phyloP scores from a whole-genome alignment of 2,888 invertebrate species.

The Ophion obscuratus region DNA sequence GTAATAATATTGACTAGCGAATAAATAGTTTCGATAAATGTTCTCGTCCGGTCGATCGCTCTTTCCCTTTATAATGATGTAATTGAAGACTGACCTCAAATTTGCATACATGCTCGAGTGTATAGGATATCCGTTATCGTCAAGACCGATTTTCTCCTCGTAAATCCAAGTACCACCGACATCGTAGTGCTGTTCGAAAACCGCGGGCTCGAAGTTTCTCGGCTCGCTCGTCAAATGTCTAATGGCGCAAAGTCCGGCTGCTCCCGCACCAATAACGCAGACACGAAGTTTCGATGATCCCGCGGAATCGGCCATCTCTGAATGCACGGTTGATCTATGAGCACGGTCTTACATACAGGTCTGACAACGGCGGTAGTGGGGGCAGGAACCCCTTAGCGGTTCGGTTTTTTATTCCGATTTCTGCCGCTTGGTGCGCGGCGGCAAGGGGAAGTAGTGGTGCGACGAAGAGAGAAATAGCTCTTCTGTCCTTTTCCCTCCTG shows the following conservation, averaged over 20 bases:
- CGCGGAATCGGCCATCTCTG: conserved; percentile 49
- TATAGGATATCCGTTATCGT: conserved; percentile 88
- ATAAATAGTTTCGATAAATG: no score
- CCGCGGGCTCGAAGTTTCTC: conserved; percentile 85
- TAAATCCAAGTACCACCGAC: conserved; percentile 94
- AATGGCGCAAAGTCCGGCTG: conserved; percentile 89
- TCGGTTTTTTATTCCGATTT: no score
- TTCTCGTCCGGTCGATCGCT: no score
- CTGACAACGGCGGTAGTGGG: no score
- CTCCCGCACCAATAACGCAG: conserved; percentile 91
- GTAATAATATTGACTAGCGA: no score
- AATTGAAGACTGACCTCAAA: conserved; percentile 85
- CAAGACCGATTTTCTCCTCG: conserved; percentile 87
- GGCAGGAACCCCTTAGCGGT: no score
- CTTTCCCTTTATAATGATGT: not conserved
- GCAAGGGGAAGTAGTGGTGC: no score
- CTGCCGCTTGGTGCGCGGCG: no score
- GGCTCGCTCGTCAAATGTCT: conserved; percentile 86
- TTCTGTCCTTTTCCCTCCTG: no score
- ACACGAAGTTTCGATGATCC: conserved; percentile 80
- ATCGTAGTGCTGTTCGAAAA: conserved; percentile 89
- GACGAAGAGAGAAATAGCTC: no score
- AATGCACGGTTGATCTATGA: conserved; percentile 19
- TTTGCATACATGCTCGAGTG: conserved; percentile 93
- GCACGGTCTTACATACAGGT: no score